Conservation (phyloP, 2,113 vertebrate genomes). For the Pluvianellus socialis region DNA sequence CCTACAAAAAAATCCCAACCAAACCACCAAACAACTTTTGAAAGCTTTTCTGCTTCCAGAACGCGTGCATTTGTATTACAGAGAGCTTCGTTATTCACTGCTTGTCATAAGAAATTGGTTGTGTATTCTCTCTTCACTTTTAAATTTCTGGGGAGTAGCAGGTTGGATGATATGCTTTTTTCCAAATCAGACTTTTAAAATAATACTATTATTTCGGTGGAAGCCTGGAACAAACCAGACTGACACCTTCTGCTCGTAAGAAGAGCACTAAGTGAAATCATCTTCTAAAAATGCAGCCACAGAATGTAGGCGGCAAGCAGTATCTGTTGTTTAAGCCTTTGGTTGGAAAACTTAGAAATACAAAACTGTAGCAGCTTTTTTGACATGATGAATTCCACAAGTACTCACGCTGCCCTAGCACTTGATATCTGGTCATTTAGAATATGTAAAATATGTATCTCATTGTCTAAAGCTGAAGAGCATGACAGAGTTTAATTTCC, state of each 20-base stretch:
- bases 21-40: not conserved
- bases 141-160: not conserved
- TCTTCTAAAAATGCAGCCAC: not conserved
- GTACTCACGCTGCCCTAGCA: not conserved
- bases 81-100: not conserved
- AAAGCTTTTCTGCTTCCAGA: not conserved
- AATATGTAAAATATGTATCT: not conserved
- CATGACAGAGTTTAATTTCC: not conserved
- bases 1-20: not conserved
- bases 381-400: not conserved
- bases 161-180: not conserved
- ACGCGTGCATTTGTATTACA: not conserved
- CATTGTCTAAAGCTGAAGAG: not conserved
- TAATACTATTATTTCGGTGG: not conserved
- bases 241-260: not conserved
- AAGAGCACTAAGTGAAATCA: not conserved
- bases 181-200: not conserved
- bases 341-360: not conserved
- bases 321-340: not conserved
- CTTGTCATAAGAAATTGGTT: not conserved
- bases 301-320: not conserved
- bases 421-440: not conserved
- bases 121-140: not conserved
- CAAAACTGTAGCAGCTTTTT: not conserved
- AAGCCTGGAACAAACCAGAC: not conserved